These are phyloP conservation scores for Tethya wilhelma DNA, from an alignment of 37 sponge, comb jelly and placozoan genomes.

Conservation along the genomic window DNA sequence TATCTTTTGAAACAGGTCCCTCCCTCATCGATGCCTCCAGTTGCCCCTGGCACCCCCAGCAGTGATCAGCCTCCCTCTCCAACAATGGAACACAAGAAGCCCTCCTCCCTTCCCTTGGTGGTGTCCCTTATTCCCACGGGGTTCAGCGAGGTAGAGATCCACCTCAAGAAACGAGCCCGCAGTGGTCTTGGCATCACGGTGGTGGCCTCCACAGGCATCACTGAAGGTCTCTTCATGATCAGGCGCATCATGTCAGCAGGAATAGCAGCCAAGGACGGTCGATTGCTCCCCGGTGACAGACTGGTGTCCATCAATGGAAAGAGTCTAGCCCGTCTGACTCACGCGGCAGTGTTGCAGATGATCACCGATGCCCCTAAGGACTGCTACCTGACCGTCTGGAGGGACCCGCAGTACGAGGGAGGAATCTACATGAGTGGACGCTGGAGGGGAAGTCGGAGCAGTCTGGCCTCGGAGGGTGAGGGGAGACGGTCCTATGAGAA, in stretches of 20 bases:
- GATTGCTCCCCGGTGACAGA: slow-evolving; percentile 68
- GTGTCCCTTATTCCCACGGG: not conserved
- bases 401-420: slow-evolving; percentile 55
- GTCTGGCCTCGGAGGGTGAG: slow-evolving; percentile 41
- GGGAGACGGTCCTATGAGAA: too few relatives aligned
- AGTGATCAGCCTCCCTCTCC: too few relatives aligned
- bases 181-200: slow-evolving; percentile 69
- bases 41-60: not conserved
- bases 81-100: not conserved
- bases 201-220: slow-evolving; percentile 30
- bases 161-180: slow-evolving; percentile 50
- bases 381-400: slow-evolving; percentile 38
- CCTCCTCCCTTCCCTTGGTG: not conserved
- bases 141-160: slow-evolving; percentile 29
- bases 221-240: slow-evolving; percentile 48
- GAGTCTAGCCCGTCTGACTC: slow-evolving; percentile 37
- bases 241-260: slow-evolving; percentile 63
- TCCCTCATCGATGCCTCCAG: not conserved
- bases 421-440: slow-evolving; percentile 35
- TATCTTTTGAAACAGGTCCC: too few relatives aligned
- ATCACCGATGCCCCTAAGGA: slow-evolving; percentile 50
- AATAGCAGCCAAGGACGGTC: slow-evolving; percentile 62
- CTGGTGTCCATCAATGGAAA: slow-evolving; percentile 66
- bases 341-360: slow-evolving; percentile 52
- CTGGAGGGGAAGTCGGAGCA: slow-evolving; percentile 42